Base-by-base conservation (phyloP, 2,888 invertebrate species). In the Trypoxylon attenuatum region DNA sequence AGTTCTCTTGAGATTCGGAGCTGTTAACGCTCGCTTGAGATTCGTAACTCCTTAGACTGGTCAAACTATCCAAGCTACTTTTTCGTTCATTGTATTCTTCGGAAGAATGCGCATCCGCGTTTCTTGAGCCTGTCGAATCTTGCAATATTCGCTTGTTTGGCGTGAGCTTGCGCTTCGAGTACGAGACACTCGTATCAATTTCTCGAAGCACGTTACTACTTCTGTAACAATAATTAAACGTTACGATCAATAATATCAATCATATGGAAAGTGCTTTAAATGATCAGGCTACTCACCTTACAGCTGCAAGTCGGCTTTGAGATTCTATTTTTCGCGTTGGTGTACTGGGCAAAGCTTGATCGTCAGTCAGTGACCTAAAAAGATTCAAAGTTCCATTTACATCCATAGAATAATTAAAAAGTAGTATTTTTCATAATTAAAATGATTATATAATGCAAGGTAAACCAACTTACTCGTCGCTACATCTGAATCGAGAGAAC, bases 61-160 rank as follows among this genome's bases (percentile, higher is more conserved):
- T 88, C 43, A 90, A 81, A 33, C 90, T 90, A 71, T 90, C 90
- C 41, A 89, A 87, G 64, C 90, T 90, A 23, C 89, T 89, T 78
- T 90, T 90, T 25, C 89, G 84, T 52, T 88, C 87, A 1, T 86
- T 78, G 19, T 82, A 77, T 2, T 84, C 82, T 0, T 80, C 81
- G 0, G 78, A 70, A 29, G 81, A 81, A 19, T 78, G 80, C 8
- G 71, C 63, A 59, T 80, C 81, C 27, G 71, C 64, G 18, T 71
- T 73, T 23, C 78, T 88, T 82, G 58, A 82, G 78, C 75, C 83
- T 75, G 78, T 83, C 70, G 62, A 85, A 83, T 84, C 88, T 81
- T 80, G 87, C 79, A 65, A 82, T 62, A 84, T 82, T 77, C 87
- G 83, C 61, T 86, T 87, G 60, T 82, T 85, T 22, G 84, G 70